Conservation (phyloP, 37 sponge, comb jelly and placozoan genomes). For the Diacarnus erythraeanus region DNA sequence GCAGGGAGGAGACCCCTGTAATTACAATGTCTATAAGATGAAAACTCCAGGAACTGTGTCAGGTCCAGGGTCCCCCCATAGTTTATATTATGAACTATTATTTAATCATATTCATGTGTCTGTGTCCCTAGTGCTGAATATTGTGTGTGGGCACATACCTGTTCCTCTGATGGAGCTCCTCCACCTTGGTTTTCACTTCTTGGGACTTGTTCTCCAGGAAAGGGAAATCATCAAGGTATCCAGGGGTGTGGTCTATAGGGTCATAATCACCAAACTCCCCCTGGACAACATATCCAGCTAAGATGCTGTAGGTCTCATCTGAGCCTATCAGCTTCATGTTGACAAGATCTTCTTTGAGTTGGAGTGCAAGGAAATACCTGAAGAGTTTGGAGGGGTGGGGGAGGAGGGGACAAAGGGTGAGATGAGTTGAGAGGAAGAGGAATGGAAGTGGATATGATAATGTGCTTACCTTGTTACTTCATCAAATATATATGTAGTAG, state of each 20-base stretch:
- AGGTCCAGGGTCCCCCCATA: background rate
- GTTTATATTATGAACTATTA: no score
- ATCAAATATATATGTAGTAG: conserved; percentile 77
- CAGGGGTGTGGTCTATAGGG: conserved; percentile 53
- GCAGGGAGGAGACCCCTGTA: conserved; percentile 71
- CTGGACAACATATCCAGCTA: conserved; percentile 70
- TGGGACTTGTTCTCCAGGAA: conserved; percentile 44
- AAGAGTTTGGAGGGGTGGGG: background rate
- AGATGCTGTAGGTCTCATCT: conserved; percentile 54
- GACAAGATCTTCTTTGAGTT: conserved; percentile 67
- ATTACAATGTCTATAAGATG: background rate
- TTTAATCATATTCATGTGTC: no score
- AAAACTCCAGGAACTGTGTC: background rate
- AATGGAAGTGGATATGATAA: background rate
- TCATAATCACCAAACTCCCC: conserved; percentile 86
- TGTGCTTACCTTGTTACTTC: conserved; percentile 64
- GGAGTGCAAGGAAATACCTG: conserved; percentile 73
- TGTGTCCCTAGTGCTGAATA: no score
- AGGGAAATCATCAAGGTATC: conserved; percentile 70
- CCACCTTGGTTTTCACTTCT: conserved; percentile 37
- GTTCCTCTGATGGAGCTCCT: conserved; percentile 39
- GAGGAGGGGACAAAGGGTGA: background rate
- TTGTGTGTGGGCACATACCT: no score
- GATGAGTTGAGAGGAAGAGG: background rate
- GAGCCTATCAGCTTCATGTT: conserved; percentile 58